Conservation (phyloP, 2,113 vertebrate species). For the Callocephalon fimbriatum region DNA sequence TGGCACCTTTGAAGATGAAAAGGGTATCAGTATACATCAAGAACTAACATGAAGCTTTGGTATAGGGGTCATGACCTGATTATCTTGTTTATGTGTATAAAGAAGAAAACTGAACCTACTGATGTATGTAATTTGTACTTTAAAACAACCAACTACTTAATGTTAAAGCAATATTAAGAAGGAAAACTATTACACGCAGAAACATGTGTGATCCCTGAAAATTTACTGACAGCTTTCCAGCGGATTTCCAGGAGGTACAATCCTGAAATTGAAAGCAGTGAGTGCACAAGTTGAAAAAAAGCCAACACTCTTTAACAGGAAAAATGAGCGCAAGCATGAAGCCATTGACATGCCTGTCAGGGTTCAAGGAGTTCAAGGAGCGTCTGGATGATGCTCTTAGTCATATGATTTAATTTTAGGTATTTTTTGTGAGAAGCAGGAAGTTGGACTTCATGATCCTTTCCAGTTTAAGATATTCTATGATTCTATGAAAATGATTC, state of each 20-base stretch:
- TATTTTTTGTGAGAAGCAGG: background rate
- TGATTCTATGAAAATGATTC: background rate
- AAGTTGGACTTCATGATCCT: background rate
- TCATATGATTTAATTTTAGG: background rate
- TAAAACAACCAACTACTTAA: background rate
- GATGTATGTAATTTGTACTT: background rate
- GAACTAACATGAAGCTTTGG: background rate
- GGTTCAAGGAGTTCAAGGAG: background rate
- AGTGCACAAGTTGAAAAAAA: background rate
- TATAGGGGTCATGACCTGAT: background rate
- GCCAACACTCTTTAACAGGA: accelerated
- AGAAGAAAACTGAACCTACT: background rate
- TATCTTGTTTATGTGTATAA: background rate
- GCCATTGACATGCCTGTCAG: background rate
- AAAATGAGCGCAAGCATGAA: background rate
- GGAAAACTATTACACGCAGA: background rate
- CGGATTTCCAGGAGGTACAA: background rate
- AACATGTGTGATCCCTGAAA: background rate
- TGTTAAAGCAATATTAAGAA: background rate
- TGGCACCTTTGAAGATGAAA: background rate
- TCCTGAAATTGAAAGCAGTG: background rate
- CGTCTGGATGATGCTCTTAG: background rate
- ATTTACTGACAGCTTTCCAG: background rate
- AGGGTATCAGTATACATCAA: background rate
- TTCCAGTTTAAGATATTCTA: background rate